Conservation (phyloP, 2,888 invertebrate species). For the Bruchidius siliquastri region DNA sequence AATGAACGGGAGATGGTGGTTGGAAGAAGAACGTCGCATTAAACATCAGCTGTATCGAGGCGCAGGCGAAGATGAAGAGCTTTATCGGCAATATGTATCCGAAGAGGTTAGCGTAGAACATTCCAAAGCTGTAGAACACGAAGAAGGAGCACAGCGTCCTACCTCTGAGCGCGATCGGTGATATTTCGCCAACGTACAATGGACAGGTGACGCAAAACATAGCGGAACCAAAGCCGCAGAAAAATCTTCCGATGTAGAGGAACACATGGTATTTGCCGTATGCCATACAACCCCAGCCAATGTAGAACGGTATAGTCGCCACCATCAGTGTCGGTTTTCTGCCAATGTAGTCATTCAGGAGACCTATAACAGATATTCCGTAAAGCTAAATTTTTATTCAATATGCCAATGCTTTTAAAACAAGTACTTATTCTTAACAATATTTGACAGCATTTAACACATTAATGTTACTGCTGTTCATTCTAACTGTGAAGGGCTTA, state of each 20-base stretch:
- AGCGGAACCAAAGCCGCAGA: not conserved
- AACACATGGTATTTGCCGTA: not conserved
- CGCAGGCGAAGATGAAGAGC: not conserved
- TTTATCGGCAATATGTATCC: not conserved
- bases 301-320: not conserved
- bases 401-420: no score
- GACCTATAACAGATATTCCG: not conserved
- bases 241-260: not conserved
- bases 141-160: not conserved
- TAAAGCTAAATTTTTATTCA: no score
- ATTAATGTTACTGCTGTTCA: no score
- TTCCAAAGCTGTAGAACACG: not conserved
- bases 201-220: not conserved
- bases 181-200: not conserved
- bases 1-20: not conserved
- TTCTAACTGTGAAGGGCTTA: no score
- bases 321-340: not conserved
- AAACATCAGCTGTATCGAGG: not conserved
- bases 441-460: no score
- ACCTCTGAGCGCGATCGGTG: not conserved
- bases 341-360: not conserved
- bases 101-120: not conserved
- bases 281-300: not conserved
- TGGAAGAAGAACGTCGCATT: not conserved
- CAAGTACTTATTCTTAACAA: no score